Evolutionary conservation across 2,797 vertebrate genomes (phyloP).

Genomic region (Falco rusticolus): DNA sequence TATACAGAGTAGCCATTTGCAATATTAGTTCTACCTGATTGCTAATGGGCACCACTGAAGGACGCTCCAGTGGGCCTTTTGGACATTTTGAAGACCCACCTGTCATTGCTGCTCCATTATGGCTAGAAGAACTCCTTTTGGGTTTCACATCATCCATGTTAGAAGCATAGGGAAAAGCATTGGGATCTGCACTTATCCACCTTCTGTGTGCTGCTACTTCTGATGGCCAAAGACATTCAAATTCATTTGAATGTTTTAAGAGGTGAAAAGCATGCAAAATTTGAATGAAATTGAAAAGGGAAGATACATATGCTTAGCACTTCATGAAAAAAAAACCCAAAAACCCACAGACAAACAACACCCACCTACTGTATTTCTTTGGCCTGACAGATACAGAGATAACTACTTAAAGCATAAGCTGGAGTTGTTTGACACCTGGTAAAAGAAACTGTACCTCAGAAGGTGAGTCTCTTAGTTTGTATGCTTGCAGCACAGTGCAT

Average conservation of each 20-base stretch:
- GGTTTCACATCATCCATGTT: not conserved
- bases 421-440: not conserved
- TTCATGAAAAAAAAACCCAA: not conserved
- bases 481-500: not conserved
- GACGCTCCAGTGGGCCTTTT: not conserved
- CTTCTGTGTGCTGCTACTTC: not conserved
- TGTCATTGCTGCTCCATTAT: not conserved
- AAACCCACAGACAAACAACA: not conserved
- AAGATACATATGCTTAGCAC: not conserved
- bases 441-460: not conserved
- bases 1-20: not conserved
- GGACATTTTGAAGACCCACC: not conserved
- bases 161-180: not conserved
- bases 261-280: not conserved
- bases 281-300: not conserved
- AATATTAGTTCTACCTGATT: not conserved
- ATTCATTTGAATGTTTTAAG: not conserved
- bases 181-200: not conserved
- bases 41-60: not conserved
- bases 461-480: not conserved
- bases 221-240: not conserved
- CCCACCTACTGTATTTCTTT: not conserved
- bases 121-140: not conserved
- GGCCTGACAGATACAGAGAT: not conserved
- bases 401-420: not conserved